Base-by-base conservation (phyloP, 2,113 vertebrate species). In the Phyllostomus hastatus region DNA sequence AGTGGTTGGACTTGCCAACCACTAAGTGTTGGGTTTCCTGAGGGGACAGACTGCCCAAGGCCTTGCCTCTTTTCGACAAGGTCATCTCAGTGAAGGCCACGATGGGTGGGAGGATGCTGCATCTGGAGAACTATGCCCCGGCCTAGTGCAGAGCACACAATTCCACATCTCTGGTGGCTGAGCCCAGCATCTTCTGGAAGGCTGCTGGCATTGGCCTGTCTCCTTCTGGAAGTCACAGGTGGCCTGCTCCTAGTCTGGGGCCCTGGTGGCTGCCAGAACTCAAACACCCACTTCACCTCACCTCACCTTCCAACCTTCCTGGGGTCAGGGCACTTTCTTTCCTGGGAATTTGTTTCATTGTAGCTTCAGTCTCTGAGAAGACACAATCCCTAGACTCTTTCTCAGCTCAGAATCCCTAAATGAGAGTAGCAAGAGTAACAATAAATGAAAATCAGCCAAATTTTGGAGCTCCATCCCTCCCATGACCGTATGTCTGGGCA, bases 121-220 rank as follows among this genome's bases (percentile, higher is more conserved):
- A 35, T 14, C 48, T 6, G 17, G 52, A 41, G 57, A 16, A 7
- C 46, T 43, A 5, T 5, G 22, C 31, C 43, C 46, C 0, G 1
- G 28, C 43, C 33, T 9, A 0, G 75, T 28, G 52, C 33, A 14
- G 54, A 35, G 64, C 24, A 52, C 0, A 1, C 2, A 8, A 11
- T 1, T 2, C 35, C 22, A 7, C 0, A 0, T 46, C 50, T 54
- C 16, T 4, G 1, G 35, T 5, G 1, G 8, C 14, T 0, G 10
- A 35, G 52, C 15, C 59, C 20, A 41, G 67, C 12, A 7, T 46
- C 72, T 43, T 72, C 28, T 22, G 5, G 41, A 66, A 69, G 57
- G 43, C 33, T 10, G 46, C 61, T 2, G 26, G 48, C n/a, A 9
- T 0, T 3, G 1, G 5, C 33, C n/a, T 0, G 4, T 28, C 54